A percentile compares a stretch with the other conserved stretches of the same genome.
These are phyloP conservation scores for Paramormyrops kingsleyae DNA, from an alignment of 2,113 vertebrate genomes.

Conservation along the genomic window DNA sequence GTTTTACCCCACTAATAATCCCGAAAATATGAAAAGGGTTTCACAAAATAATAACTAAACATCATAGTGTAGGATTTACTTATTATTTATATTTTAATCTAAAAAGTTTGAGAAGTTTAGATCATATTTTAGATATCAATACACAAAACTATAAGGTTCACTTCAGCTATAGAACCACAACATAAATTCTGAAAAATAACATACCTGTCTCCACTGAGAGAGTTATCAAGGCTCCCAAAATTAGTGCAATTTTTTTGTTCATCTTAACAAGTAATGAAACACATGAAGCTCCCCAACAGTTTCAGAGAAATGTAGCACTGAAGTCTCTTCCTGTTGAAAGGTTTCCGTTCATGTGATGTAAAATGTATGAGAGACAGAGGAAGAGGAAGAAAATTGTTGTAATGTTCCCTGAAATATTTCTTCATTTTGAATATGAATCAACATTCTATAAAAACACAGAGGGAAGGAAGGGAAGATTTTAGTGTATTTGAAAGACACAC, in stretches of 20 bases:
- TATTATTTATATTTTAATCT: not conserved
- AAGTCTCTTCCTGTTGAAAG: not conserved
- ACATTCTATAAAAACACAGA: not conserved
- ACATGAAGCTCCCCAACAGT: not conserved
- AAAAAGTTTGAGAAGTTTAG: not conserved
- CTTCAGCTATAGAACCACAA: not conserved
- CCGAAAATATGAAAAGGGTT: not conserved
- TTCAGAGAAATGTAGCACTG: not conserved
- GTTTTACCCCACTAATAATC: not conserved
- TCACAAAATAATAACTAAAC: not conserved
- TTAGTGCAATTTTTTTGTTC: not conserved
- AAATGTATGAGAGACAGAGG: not conserved
- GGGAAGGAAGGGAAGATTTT: not conserved
- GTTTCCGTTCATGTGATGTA: not conserved
- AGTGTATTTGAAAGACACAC: not conserved
- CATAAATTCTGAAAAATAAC: not conserved
- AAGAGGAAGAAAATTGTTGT: not conserved
- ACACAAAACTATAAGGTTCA: not conserved
- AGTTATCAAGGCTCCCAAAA: not conserved
- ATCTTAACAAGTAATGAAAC: not conserved
- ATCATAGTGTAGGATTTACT: not conserved
- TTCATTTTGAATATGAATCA: not conserved
- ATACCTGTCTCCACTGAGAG: not conserved
- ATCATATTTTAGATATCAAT: not conserved
- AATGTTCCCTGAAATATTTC: not conserved